phyloP scores from a whole-genome alignment of 1,140 invertebrate genomes.

The Cotesia chilonis region DNA sequence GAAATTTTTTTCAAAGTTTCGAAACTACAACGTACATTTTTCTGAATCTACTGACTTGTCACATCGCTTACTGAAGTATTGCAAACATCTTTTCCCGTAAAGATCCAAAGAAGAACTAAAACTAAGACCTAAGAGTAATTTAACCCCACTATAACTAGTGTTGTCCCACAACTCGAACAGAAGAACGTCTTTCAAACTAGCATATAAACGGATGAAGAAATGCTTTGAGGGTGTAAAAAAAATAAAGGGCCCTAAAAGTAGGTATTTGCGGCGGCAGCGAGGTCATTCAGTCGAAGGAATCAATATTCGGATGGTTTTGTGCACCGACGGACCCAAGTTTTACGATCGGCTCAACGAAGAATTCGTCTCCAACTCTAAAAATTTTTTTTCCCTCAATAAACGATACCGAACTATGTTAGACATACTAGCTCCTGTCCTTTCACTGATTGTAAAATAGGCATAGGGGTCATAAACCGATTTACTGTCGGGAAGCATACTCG shows the following conservation, averaged over 20 bases:
- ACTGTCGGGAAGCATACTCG: neutral
- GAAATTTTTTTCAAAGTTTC: neutral
- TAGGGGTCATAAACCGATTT: conserved; percentile 9
- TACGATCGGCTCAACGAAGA: conserved; percentile 4
- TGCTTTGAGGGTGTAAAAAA: conserved; percentile 34
- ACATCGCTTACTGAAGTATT: neutral
- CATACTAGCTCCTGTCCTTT: neutral
- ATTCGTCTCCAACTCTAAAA: neutral
- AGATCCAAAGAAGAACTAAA: conserved; percentile 55
- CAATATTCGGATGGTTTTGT: neutral
- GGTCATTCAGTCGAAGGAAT: conserved; percentile 43
- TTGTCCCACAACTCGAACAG: conserved; percentile 48
- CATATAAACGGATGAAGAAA: conserved; percentile 36
- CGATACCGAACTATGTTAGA: no score
- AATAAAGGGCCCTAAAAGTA: conserved; percentile 49
- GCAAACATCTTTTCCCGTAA: conserved; percentile 38
- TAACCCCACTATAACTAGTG: conserved; percentile 51
- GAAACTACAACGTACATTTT: neutral
- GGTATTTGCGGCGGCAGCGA: conserved; percentile 56
- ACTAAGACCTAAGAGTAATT: conserved; percentile 44
- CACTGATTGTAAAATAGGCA: neutral
- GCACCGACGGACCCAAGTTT: conserved; percentile 36
- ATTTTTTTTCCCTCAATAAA: neutral
- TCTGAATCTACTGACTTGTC: neutral
- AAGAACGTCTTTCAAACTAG: conserved; percentile 49